A percentile compares a stretch with the other conserved stretches of the same genome.
These are phyloP conservation scores for Akabosia matsudoensis DNA, from an alignment of 1,140 invertebrate species.

Conservation along the genomic window DNA sequence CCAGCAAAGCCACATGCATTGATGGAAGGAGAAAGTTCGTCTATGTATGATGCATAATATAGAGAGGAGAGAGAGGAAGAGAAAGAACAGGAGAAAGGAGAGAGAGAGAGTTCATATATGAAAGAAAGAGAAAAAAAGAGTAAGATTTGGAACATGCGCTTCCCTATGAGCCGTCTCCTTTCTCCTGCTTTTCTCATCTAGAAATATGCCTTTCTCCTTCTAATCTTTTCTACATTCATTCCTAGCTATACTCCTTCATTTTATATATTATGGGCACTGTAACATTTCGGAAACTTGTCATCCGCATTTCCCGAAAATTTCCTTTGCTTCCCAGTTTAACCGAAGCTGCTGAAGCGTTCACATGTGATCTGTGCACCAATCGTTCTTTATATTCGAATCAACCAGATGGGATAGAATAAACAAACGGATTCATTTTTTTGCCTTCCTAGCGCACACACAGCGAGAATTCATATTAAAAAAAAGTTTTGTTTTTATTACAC, in stretches of 20 bases:
- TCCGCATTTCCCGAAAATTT: conserved; percentile 23
- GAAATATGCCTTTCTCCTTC: not conserved
- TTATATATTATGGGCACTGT: conserved; percentile 9
- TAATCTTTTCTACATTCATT: not conserved
- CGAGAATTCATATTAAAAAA: not conserved
- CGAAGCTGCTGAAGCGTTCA: conserved; percentile 16
- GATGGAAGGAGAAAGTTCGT: conserved; percentile 16
- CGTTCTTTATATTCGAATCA: not conserved
- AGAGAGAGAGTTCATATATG: not conserved
- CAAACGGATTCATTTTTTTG: not conserved
- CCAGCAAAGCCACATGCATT: not conserved
- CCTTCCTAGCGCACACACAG: not conserved
- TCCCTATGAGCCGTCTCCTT: conserved; percentile 2
- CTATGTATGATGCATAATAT: not conserved
- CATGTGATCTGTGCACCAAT: not conserved
- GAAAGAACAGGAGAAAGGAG: not conserved
- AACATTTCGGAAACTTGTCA: conserved; percentile 22
- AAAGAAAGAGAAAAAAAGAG: conserved; percentile 5
- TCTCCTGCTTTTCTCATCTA: not conserved
- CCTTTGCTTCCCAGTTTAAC: conserved; percentile 19
- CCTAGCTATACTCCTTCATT: not conserved
- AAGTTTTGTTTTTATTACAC: conserved; percentile 10
- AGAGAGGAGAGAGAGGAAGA: not conserved
- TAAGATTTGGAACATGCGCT: conserved; percentile 24
- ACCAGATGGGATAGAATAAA: not conserved